Base-by-base conservation (phyloP, 1,140 invertebrate species). In the Epicauta chinensis region DNA sequence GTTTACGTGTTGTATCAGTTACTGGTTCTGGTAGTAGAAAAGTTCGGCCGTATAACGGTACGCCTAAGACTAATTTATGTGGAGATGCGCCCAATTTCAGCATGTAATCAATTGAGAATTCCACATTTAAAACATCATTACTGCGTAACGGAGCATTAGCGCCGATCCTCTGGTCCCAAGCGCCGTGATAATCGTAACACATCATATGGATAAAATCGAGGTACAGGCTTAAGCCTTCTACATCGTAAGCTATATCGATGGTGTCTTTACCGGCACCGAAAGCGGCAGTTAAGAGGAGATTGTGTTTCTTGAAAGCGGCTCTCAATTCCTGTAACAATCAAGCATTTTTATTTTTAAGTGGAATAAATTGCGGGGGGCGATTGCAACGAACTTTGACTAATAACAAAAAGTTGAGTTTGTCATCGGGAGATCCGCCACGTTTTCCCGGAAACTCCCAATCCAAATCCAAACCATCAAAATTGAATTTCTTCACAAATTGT, bases 131-230 rank as follows among this genome's bases (percentile, higher is more conserved):
- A 6, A 64, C 58, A 16, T 80, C 73, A 14, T 63, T 54, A 15
- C 77, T 73, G 54, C 67, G 66, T 43, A 86, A 53, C 1, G 81
- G 83, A 0, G 88, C 81, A 64, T 91, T 91, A 14, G 86, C 80
- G 1, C 86, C 84, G 0, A 89, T 83, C 38, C 73, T 75, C 0
- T 72, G 73, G 60, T 93, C 86, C 89, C 89, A 93, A 2, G 81
- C 76, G 3, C 90, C 89, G 61, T 93, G 89, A 70, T 91, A 93
- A 72, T 95, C 91, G 64, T 93, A 94, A 49, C 84, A 83, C 90
- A 93, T 93, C 54, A 94, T 77, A 60, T 93, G 89, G 15, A 96
- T 80, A 35, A 83, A 86, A 70, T 94, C 89, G 11, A 93, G 68
- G 63, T 86, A 80, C 6, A 80, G 70, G 0, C 84, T 81, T 23